Evolutionary conservation across 2,113 vertebrate species (phyloP).

Genomic region (Pithys albifrons): DNA sequence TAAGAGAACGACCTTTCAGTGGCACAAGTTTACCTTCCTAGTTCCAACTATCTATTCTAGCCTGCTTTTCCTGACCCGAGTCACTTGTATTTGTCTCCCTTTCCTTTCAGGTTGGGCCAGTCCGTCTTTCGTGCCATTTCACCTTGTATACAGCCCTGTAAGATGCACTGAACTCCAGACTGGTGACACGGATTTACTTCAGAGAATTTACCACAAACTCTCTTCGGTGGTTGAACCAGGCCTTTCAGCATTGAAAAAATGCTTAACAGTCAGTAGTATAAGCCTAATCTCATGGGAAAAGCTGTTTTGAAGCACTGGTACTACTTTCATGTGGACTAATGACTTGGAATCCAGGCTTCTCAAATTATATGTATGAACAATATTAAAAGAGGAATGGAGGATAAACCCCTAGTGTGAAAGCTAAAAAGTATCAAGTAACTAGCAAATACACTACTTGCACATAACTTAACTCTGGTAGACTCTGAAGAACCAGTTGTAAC

Average conservation of each 20-base stretch:
- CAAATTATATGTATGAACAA: accelerated
- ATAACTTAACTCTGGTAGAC: neutral
- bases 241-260: neutral
- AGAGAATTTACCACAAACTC: neutral
- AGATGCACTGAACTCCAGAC: neutral
- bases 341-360: neutral
- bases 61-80: neutral
- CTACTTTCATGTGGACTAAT: neutral
- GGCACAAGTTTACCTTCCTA: neutral
- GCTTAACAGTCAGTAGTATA: neutral
- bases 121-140: neutral
- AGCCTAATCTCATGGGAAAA: neutral
- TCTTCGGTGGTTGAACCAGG: neutral
- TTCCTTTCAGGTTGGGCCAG: neutral
- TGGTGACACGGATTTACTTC: neutral
- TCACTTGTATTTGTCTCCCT: neutral
- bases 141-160: neutral
- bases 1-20: neutral
- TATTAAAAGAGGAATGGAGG: neutral
- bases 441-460: neutral
- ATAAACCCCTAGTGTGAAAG: neutral
- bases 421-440: neutral
- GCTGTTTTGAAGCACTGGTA: neutral
- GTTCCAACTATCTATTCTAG: neutral
- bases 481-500: neutral